These are phyloP conservation scores for Chloebia gouldiae DNA, from an alignment of 2,113 vertebrate genomes.

Conservation along the genomic window DNA sequence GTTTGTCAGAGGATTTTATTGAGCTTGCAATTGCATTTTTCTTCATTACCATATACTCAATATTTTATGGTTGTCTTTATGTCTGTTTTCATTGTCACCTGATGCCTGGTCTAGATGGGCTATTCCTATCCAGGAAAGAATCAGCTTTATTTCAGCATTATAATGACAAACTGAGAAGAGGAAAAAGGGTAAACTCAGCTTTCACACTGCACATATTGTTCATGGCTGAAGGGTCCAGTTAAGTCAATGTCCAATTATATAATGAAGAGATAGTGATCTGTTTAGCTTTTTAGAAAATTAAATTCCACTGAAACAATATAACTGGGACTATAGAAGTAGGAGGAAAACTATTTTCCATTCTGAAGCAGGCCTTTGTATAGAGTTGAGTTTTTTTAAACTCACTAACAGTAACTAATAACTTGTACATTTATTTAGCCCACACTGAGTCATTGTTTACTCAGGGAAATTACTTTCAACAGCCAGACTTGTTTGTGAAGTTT, in stretches of 20 bases:
- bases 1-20: not conserved
- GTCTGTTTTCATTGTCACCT: not conserved
- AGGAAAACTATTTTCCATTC: conserved; percentile 44
- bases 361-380: conserved; percentile 36
- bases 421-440: conserved; percentile 39
- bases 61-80: not conserved
- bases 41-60: not conserved
- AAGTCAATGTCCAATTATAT: not conserved
- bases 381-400: conserved; percentile 20
- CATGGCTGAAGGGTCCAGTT: not conserved
- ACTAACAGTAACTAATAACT: conserved; percentile 49
- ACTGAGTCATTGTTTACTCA: conserved; percentile 58
- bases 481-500: conserved; percentile 48
- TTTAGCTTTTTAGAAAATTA: conserved; percentile 42
- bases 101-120: not conserved
- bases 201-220: not conserved
- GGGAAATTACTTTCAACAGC: conserved; percentile 50
- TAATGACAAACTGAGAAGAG: not conserved
- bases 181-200: not conserved
- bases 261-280: conserved; percentile 16
- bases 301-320: conserved; percentile 21
- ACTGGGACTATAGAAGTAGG: conserved; percentile 15
- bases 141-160: not conserved
- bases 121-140: not conserved
- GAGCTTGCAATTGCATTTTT: not conserved